Percentiles rank a stretch among this genome's conserved stretches.
Evolutionary conservation across 2,888 invertebrate genomes (phyloP).

Genomic region (Balanococcus diminutus): DNA sequence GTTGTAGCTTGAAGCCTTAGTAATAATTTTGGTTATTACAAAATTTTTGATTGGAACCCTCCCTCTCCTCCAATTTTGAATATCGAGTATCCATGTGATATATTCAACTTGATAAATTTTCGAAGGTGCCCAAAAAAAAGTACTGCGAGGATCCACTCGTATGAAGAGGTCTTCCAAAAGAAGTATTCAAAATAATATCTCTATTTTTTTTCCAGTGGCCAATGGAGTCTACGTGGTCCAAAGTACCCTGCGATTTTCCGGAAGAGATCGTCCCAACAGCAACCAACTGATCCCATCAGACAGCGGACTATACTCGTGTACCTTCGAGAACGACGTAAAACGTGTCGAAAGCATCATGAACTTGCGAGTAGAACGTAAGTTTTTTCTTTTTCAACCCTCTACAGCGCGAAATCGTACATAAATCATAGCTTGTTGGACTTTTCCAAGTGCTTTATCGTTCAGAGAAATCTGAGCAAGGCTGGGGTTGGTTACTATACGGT

Average conservation of each 20-base stretch:
- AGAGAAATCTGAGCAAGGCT: not conserved
- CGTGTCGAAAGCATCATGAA: conserved; percentile 88
- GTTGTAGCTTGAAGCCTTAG: too few species aligned
- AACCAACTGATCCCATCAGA: conserved; percentile 83
- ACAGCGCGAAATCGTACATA: too few species aligned
- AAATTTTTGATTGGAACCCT: too few species aligned
- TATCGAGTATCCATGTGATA: too few species aligned
- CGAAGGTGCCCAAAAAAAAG: too few species aligned
- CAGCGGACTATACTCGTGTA: conserved; percentile 84
- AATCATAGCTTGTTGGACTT: not conserved
- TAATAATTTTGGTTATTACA: too few species aligned
- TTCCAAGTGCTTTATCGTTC: not conserved
- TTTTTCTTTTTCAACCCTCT: conserved; percentile 55
- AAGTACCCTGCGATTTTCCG: conserved; percentile 79
- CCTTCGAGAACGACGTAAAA: conserved; percentile 88
- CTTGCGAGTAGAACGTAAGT: conserved; percentile 86
- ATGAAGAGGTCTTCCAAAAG: too few species aligned
- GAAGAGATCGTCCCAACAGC: conserved; percentile 75
- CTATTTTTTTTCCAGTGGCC: not conserved
- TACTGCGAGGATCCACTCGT: too few species aligned
- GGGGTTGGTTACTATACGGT: too few species aligned
- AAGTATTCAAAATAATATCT: not conserved
- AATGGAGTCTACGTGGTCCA: conserved; percentile 71
- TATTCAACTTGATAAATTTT: too few species aligned
- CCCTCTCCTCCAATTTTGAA: too few species aligned